Conservation (phyloP, 2,113 vertebrate genomes). For the Daboia siamensis region DNA sequence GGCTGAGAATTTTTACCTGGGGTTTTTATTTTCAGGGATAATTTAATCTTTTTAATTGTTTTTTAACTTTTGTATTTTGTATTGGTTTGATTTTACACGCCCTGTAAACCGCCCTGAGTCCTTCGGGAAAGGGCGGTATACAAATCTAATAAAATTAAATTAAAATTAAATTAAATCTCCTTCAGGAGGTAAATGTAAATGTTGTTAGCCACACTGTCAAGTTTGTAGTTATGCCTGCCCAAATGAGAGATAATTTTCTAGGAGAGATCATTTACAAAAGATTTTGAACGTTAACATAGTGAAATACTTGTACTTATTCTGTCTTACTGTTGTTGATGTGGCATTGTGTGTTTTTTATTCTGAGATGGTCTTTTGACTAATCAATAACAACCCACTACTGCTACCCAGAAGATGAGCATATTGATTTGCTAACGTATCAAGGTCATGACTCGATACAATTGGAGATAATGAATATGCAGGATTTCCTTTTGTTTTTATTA, state of each 20-base stretch:
- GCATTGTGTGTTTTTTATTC: background rate
- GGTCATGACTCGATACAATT: background rate
- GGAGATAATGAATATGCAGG: background rate
- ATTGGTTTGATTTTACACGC: too few species aligned
- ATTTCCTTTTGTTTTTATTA: background rate
- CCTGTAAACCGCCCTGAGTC: too few species aligned
- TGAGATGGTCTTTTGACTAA: background rate
- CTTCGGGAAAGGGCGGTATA: too few species aligned
- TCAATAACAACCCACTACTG: background rate
- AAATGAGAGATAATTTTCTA: background rate
- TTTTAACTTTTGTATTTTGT: too few species aligned
- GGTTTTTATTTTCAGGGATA: too few species aligned
- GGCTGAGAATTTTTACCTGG: too few species aligned
- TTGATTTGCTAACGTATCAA: background rate
- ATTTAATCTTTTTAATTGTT: too few species aligned
- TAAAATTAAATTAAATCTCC: too few species aligned
- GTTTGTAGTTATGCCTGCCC: background rate
- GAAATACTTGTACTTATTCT: background rate
- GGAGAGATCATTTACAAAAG: background rate
- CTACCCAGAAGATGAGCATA: background rate
- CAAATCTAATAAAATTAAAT: too few species aligned
- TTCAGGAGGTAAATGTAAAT: background rate
- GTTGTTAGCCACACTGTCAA: background rate
- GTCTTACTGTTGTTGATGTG: background rate
- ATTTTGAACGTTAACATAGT: background rate